Percentiles rank a stretch among this genome's conserved stretches.
phyloP scores from a whole-genome alignment of 2,888 invertebrate species.

The Aphrophora alni region DNA sequence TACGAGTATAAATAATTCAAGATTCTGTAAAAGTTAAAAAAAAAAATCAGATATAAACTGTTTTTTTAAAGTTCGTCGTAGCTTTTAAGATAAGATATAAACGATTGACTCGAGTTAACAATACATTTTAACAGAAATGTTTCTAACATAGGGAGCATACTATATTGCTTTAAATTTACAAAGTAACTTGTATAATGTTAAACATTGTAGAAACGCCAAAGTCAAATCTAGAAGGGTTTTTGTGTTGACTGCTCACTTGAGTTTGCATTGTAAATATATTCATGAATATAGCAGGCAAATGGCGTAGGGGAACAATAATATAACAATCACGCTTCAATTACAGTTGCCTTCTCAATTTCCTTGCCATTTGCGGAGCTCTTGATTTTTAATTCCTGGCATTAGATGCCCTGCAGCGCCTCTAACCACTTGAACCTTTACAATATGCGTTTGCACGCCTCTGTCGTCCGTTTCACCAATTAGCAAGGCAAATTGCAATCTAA shows the following conservation, averaged over 20 bases:
- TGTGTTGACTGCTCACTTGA: not conserved
- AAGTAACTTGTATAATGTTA: not conserved
- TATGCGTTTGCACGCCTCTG: not conserved
- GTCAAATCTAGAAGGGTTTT: not conserved
- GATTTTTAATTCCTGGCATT: conserved; percentile 38
- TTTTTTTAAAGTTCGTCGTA: too few relatives aligned
- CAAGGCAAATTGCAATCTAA: not conserved
- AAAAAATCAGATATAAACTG: too few relatives aligned
- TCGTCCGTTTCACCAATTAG: not conserved
- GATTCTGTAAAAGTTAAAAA: too few relatives aligned
- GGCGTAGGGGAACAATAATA: conserved; percentile 6
- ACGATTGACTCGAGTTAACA: too few relatives aligned
- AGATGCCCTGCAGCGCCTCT: conserved; percentile 32
- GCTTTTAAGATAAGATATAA: too few relatives aligned
- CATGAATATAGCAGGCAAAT: not conserved
- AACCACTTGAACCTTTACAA: conserved; percentile 15
- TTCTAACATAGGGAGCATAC: too few relatives aligned
- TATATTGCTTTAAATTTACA: not conserved
- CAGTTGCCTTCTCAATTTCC: conserved; percentile 9
- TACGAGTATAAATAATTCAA: too few relatives aligned
- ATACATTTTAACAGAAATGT: too few relatives aligned
- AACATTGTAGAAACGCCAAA: not conserved
- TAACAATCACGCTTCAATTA: conserved; percentile 9
- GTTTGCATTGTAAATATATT: conserved; percentile 9
- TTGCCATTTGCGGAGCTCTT: conserved; percentile 13